Base-by-base conservation (phyloP, 2,888 invertebrate genomes). In the Chalcis sispes region DNA sequence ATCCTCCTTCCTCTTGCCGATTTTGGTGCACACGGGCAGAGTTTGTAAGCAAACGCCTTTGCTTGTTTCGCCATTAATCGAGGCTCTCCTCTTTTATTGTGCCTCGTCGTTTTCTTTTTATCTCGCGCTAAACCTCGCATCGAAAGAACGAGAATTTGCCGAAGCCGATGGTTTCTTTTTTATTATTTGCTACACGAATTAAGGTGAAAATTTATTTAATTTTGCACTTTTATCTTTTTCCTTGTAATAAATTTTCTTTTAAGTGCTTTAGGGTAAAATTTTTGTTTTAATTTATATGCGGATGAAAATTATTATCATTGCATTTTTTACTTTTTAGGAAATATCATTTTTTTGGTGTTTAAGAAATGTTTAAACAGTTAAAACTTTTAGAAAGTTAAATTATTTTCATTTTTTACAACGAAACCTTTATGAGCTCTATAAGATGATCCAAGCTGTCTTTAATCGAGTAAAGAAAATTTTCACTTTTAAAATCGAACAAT, bases 21-120 rank as follows among this genome's bases (percentile, higher is more conserved):
- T 36, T 59, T 61, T 27, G 61, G 25, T 7, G 29, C 18, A 36
- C 10, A 8, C 25, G 54, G 8, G 27, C 5, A 2, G 15, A 10
- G 4, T 29, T n/a, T 8, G 2, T 2, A 18, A 1, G 1, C 27
- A 1, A 7, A 2, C 15, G 8, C 27, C 1, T n/a, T 23, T 13
- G 7, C 61, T 61, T 61, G n/a, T 46, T 61, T 61, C 25, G 46
- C 32, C 50, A 50, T 65, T 65, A 50, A 62, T 62, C 62, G 46
- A 18, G 46, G 27, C 36, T 20, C 32, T 20, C 8, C 27, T 25
- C 29, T 29, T 50, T 29, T 20, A 18, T 50, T 20, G 10, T 18
- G 29, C 18, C 1, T 15, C n/a, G 1, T 13, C 5, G 13, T 59
- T 15, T 20, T 59, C 10, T 59, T 4, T 42, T 25, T 61, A 15